phyloP scores from a whole-genome alignment of 35 echinoderm and acorn worm species.

The Hemicentrotus pulcherrimus region DNA sequence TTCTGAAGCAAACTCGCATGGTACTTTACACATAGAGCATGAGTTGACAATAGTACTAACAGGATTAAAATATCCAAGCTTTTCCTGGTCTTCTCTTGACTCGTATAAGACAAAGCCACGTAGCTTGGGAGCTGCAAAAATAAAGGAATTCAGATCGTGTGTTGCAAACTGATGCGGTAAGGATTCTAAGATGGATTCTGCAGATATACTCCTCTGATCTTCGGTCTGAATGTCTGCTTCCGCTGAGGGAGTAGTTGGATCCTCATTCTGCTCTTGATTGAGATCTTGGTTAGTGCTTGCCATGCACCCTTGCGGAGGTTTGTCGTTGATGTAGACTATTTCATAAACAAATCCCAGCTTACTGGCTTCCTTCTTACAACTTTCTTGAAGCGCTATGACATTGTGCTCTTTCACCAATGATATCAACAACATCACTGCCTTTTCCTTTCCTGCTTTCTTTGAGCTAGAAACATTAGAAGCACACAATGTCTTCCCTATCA shows the following conservation, averaged over 20 bases:
- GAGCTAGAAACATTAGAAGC: background rate
- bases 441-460: conserved; percentile 32
- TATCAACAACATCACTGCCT: background rate
- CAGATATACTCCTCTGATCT: background rate
- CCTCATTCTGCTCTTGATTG: conserved; percentile 8
- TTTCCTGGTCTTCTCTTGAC: background rate
- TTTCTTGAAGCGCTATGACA: conserved; percentile 13
- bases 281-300: background rate
- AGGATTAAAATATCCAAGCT: background rate
- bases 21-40: background rate
- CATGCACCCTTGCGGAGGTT: background rate
- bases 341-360: background rate
- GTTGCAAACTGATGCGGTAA: background rate
- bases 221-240: background rate
- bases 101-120: background rate
- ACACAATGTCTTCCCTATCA: background rate
- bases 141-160: background rate
- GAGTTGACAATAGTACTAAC: conserved; percentile 16
- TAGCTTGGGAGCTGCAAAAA: background rate
- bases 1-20: background rate
- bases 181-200: background rate
- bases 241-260: background rate
- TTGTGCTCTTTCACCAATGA: background rate
- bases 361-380: background rate
- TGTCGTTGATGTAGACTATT: background rate